Conservation (phyloP, 2,797 vertebrate species). For the Sus cebifrons region DNA sequence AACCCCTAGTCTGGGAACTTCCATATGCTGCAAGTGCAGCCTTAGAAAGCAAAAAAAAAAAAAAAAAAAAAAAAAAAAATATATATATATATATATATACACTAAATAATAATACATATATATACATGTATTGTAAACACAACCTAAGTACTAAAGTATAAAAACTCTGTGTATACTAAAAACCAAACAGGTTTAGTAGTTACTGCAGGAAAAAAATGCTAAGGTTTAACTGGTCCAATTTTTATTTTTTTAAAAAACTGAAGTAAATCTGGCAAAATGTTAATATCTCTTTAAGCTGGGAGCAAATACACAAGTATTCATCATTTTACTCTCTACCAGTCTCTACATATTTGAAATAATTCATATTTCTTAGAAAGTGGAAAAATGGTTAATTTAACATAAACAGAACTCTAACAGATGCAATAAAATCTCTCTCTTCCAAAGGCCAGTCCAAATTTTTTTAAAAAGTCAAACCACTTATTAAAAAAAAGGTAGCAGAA, state of each 20-base stretch:
- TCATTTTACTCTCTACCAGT: background rate
- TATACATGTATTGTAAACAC: background rate
- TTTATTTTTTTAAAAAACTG: background rate
- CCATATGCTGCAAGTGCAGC: no score
- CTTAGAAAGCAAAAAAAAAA: no score
- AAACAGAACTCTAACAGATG: slow-evolving; percentile 26
- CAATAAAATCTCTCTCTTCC: slow-evolving; percentile 47
- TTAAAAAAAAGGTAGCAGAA: slow-evolving; percentile 39
- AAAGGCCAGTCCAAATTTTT: background rate
- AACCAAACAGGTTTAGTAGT: background rate
- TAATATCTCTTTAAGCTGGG: slow-evolving; percentile 16
- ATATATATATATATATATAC: no score
- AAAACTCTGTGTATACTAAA: background rate
- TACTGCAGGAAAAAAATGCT: background rate
- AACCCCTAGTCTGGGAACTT: no score
- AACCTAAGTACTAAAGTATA: background rate
- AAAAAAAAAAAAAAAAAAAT: no score
- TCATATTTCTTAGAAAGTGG: slow-evolving; percentile 16
- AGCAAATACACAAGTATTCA: background rate
- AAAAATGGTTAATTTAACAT: slow-evolving; percentile 54
- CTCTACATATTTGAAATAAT: background rate
- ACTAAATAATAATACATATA: background rate
- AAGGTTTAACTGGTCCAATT: slow-evolving; percentile 11
- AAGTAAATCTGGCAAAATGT: background rate
- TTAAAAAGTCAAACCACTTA: background rate